phyloP scores from a whole-genome alignment of 2,797 vertebrate genomes.

The Taeniopygia guttata region DNA sequence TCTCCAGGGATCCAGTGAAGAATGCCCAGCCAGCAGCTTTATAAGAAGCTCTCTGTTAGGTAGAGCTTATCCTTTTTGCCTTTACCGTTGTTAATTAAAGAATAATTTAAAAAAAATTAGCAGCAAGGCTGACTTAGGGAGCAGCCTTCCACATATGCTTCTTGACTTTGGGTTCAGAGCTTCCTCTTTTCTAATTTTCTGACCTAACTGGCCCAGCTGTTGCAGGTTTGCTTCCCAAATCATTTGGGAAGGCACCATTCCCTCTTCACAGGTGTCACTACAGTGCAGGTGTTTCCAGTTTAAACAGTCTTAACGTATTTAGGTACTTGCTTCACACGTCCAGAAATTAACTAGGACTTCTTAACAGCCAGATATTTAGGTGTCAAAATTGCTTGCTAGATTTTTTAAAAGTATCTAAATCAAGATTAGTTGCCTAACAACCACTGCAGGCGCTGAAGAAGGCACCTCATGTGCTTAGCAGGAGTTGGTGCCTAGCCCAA shows the following conservation, averaged over 20 bases:
- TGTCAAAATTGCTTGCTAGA: not conserved
- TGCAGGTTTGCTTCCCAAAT: not conserved
- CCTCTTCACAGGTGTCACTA: not conserved
- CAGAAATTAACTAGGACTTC: not conserved
- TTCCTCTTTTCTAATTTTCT: not conserved
- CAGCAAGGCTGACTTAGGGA: fast-evolving
- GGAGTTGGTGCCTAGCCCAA: not conserved
- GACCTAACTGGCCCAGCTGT: not conserved
- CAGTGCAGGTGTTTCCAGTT: not conserved
- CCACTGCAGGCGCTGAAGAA: not conserved
- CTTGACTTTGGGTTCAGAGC: fast-evolving
- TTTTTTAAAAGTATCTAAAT: slow-evolving; percentile 13
- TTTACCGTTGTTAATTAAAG: not conserved
- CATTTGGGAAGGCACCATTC: not conserved
- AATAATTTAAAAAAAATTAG: too few species aligned
- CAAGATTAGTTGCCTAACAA: slow-evolving; percentile 32
- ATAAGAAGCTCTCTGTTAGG: not conserved
- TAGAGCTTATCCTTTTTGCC: not conserved
- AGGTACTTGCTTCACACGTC: not conserved
- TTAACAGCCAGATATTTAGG: not conserved
- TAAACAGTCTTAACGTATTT: not conserved
- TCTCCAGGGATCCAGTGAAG: not conserved
- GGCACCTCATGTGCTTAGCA: not conserved
- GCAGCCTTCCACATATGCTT: fast-evolving
- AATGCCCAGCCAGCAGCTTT: not conserved